phyloP scores from a whole-genome alignment of 2,113 vertebrate genomes.

The Cyprinodon tularosa region DNA sequence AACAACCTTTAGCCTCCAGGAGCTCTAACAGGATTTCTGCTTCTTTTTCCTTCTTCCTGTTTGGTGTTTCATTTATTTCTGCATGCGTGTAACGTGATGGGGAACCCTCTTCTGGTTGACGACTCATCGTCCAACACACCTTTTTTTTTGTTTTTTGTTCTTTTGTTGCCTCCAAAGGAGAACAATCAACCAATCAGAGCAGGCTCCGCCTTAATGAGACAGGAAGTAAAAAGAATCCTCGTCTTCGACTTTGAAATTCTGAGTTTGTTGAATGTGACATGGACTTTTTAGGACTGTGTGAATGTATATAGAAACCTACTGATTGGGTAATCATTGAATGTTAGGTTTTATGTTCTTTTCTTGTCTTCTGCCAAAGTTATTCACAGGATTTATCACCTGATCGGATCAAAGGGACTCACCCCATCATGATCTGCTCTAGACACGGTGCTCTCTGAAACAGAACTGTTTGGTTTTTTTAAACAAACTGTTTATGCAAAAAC shows the following conservation, averaged over 20 bases:
- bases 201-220: neutral
- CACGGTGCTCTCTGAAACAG: neutral
- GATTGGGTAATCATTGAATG: neutral
- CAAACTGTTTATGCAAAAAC: neutral
- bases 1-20: slow-evolving; percentile 3
- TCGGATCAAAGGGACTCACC: neutral
- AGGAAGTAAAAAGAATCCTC: neutral
- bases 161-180: neutral
- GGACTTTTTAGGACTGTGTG: neutral
- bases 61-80: neutral
- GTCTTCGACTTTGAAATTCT: neutral
- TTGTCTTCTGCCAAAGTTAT: slow-evolving; percentile 42
- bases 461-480: neutral
- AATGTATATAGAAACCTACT: neutral
- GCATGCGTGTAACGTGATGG: neutral
- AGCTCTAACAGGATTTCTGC: neutral
- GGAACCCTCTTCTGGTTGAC: no score
- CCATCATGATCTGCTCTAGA: no score
- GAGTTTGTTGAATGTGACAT: neutral
- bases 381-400: neutral
- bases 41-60: neutral
- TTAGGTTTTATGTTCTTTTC: neutral
- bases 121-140: neutral
- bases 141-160: neutral
- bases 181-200: neutral